Evolutionary conservation across 2,888 invertebrate species (phyloP).

Genomic region (Physocephala rufipes): DNA sequence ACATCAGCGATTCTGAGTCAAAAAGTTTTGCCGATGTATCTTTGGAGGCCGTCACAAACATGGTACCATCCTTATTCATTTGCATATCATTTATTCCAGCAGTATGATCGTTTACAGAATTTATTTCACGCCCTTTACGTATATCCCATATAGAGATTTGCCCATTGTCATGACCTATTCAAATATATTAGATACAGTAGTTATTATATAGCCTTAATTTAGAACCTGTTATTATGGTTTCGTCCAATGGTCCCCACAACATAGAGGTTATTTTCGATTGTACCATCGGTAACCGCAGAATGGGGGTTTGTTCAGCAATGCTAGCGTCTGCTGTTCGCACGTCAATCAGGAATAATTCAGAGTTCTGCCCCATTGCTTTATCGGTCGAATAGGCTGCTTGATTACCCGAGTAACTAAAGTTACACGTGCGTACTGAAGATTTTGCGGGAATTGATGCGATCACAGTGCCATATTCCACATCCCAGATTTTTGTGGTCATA

Average conservation of each 20-base stretch:
- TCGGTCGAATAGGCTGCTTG: conserved; percentile 94
- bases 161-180: conserved; percentile 86
- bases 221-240: conserved; percentile 81
- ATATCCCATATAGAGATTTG: conserved; percentile 93
- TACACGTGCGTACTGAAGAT: conserved; percentile 91
- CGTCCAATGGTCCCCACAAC: conserved; percentile 94
- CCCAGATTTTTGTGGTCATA: conserved; percentile 92
- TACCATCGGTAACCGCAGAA: conserved; percentile 80
- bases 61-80: conserved; percentile 88
- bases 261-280: conserved; percentile 90
- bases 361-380: conserved; percentile 88
- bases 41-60: conserved; percentile 97
- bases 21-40: conserved; percentile 96
- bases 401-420: conserved; percentile 92
- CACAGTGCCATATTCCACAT: conserved; percentile 83
- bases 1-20: conserved; percentile 85
- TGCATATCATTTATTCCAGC: conserved; percentile 96
- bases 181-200: not conserved
- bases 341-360: conserved; percentile 90
- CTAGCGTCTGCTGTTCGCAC: conserved; percentile 80
- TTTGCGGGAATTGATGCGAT: conserved; percentile 81
- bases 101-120: conserved; percentile 82
- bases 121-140: conserved; percentile 80
- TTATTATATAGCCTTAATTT: conserved; percentile 9
- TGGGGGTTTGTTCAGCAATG: conserved; percentile 75